A percentile compares a stretch with the other conserved stretches of the same genome.
Evolutionary conservation across 2,113 vertebrate species (phyloP).

Genomic region (Actinemys pallida): DNA sequence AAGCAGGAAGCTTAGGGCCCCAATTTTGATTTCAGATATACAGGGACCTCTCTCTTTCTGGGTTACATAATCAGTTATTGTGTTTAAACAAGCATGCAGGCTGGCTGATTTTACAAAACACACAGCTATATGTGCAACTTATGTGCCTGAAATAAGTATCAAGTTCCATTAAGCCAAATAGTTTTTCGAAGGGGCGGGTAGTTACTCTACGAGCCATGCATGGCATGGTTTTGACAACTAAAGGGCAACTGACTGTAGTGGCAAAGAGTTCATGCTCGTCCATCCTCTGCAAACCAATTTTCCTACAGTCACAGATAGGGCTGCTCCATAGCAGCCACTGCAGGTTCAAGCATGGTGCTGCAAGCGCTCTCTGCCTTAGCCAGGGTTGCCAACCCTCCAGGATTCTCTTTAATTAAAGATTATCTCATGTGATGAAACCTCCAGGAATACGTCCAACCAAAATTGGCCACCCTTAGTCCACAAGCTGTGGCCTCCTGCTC

Average conservation of each 20-base stretch:
- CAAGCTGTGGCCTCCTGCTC: neutral
- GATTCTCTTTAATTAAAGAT: too few species aligned
- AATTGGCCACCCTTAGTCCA: too few species aligned
- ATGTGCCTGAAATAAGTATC: neutral
- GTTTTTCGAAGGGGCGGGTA: neutral
- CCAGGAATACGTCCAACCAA: too few species aligned
- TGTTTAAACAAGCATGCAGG: rapidly evolving
- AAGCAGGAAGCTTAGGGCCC: rapidly evolving
- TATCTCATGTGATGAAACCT: too few species aligned
- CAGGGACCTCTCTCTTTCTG: rapidly evolving
- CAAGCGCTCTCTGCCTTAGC: too few species aligned
- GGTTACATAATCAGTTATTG: rapidly evolving
- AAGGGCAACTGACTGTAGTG: rapidly evolving
- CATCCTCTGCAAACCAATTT: rapidly evolving
- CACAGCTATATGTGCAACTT: neutral
- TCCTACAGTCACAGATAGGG: neutral
- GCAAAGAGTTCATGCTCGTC: rapidly evolving
- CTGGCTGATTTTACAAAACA: neutral
- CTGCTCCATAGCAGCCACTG: too few species aligned
- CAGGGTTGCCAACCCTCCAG: too few species aligned
- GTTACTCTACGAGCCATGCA: rapidly evolving
- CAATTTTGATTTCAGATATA: rapidly evolving
- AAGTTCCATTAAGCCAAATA: neutral
- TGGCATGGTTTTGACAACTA: rapidly evolving
- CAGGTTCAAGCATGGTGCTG: too few species aligned